A percentile compares a stretch with the other conserved stretches of the same genome.
Conservation (phyloP, 2,797 vertebrate species). For the Nyctibius grandis region DNA sequence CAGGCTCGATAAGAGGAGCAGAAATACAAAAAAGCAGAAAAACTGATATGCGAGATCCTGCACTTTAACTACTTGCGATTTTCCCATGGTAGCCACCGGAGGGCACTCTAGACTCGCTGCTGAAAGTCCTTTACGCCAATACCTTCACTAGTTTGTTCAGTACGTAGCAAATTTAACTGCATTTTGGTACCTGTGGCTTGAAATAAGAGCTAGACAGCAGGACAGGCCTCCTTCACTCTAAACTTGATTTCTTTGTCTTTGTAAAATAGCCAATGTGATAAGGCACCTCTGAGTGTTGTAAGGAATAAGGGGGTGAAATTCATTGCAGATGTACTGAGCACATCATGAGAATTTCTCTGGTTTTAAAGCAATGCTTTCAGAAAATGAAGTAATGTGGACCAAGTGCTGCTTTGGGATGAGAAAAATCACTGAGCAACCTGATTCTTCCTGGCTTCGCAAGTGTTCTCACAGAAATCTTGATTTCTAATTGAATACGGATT, state of each 20-base stretch:
- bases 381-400: background rate
- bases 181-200: background rate
- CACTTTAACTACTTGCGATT: fast-evolving
- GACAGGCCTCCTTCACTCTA: background rate
- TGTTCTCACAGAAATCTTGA: background rate
- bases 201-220: background rate
- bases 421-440: background rate
- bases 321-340: background rate
- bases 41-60: background rate
- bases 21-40: background rate
- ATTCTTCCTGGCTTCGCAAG: background rate
- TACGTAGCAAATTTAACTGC: fast-evolving
- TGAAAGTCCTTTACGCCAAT: background rate
- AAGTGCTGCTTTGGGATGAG: background rate
- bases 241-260: background rate
- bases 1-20: background rate
- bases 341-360: background rate
- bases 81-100: constrained; percentile 10
- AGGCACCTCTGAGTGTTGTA: fast-evolving
- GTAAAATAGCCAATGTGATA: fast-evolving
- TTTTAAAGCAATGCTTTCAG: background rate
- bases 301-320: background rate
- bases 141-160: fast-evolving
- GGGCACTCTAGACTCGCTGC: constrained; percentile 46
- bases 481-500: background rate